Evolutionary conservation across 2,797 vertebrate species (phyloP).

Genomic region (Melanotaenia parkinsoni): DNA sequence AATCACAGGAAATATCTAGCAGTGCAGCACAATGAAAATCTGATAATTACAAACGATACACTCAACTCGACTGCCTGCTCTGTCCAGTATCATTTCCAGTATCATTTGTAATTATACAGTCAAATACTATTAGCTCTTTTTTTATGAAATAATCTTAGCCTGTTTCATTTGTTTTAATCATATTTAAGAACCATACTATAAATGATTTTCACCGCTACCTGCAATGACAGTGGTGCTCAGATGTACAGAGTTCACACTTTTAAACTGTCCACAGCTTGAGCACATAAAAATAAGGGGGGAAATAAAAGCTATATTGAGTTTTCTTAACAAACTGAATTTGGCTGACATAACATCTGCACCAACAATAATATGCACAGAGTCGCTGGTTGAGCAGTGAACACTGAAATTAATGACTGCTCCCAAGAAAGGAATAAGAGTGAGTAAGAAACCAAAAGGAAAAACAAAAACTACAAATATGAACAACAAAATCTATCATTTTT

Average conservation of each 20-base stretch:
- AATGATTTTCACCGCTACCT: background rate
- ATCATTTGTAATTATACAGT: background rate
- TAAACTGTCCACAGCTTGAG: background rate
- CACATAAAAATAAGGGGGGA: background rate
- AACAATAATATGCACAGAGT: background rate
- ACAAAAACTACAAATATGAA: background rate
- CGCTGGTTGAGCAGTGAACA: conserved; percentile 23
- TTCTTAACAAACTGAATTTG: background rate
- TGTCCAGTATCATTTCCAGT: background rate
- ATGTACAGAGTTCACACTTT: background rate
- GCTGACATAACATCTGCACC: background rate
- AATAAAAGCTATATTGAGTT: background rate
- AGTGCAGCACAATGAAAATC: background rate
- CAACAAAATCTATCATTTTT: background rate
- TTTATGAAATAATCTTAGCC: background rate
- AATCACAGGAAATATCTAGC: background rate
- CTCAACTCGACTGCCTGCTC: background rate
- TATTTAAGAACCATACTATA: background rate
- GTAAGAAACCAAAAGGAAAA: background rate
- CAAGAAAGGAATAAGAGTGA: background rate
- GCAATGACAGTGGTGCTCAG: background rate
- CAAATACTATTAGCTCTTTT: background rate
- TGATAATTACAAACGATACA: background rate
- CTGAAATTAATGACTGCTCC: background rate
- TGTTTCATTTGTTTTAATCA: background rate